Conservation (phyloP, 2,888 invertebrate genomes). For the Trichogramma dendrolimi region DNA sequence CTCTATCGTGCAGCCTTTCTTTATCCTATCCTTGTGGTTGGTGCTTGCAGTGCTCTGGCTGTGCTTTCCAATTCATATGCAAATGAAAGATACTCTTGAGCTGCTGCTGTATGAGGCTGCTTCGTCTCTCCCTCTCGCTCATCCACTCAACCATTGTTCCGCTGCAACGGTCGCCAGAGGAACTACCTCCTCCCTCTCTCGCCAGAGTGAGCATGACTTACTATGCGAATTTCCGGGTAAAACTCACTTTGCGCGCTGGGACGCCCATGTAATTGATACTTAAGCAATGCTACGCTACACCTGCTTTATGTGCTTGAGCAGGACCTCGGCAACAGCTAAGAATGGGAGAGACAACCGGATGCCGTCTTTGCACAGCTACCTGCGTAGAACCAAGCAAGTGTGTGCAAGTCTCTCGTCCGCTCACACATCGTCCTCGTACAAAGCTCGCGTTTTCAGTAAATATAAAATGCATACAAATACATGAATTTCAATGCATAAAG, state of each 20-base stretch:
- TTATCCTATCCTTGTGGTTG: not conserved
- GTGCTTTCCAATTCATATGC: slow-evolving; percentile 48
- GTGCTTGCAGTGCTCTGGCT: not conserved
- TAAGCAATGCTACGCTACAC: slow-evolving; percentile 24
- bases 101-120: slow-evolving; percentile 36
- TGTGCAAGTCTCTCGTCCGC: too few relatives aligned
- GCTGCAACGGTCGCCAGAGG: slow-evolving; percentile 28
- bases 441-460: too few relatives aligned
- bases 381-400: too few relatives aligned
- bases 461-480: too few relatives aligned
- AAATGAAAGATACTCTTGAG: slow-evolving; percentile 47
- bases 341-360: too few relatives aligned
- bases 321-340: too few relatives aligned
- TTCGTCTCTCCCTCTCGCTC: not conserved
- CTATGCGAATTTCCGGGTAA: slow-evolving; percentile 50
- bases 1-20: too few relatives aligned
- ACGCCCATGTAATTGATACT: slow-evolving; percentile 49
- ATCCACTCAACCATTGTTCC: slow-evolving; percentile 18
- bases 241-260: slow-evolving; percentile 39
- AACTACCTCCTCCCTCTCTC: too few relatives aligned
- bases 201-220: slow-evolving; percentile 44
- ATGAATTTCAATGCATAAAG: too few relatives aligned
- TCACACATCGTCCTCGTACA: too few relatives aligned
- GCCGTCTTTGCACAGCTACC: too few relatives aligned
- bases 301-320: too few relatives aligned